Evolutionary conservation across 2,888 invertebrate species (phyloP).

Genomic region (Thera britannica): DNA sequence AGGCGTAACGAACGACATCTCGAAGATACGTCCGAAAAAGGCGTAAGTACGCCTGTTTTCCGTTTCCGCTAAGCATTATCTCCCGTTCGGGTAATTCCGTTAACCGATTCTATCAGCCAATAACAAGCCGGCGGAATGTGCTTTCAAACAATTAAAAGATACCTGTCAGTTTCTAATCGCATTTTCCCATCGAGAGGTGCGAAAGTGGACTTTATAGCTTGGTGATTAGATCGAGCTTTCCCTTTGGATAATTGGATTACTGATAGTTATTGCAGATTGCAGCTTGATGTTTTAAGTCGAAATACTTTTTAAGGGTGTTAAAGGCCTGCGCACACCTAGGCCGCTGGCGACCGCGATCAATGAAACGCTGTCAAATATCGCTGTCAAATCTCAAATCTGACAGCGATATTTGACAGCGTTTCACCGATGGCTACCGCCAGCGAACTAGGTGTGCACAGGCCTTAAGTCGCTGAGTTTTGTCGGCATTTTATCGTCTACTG

Average conservation of each 20-base stretch:
- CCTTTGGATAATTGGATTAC: constrained; percentile 28
- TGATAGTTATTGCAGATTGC: constrained; percentile 33
- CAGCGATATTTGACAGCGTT: too few relatives aligned
- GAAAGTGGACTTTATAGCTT: constrained; percentile 37
- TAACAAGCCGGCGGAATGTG: constrained; percentile 54
- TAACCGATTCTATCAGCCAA: constrained; percentile 33
- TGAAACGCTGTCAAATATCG: too few relatives aligned
- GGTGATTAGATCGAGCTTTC: constrained; percentile 31
- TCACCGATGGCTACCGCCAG: too few relatives aligned
- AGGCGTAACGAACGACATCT: neutral
- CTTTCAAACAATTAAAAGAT: constrained; percentile 78
- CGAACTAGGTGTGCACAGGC: too few relatives aligned
- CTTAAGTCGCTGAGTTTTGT: constrained; percentile 1
- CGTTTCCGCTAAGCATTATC: constrained; percentile 34
- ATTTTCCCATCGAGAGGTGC: constrained; percentile 51
- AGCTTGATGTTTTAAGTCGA: constrained; percentile 22
- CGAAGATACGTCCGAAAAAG: constrained; percentile 26
- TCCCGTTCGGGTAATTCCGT: constrained; percentile 23
- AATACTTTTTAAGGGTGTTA: constrained; percentile 11
- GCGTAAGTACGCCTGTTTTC: constrained; percentile 5
- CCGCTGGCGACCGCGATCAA: too few relatives aligned
- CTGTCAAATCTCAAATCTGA: too few relatives aligned
- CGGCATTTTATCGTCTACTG: neutral
- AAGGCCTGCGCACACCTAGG: too few relatives aligned
- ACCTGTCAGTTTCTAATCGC: constrained; percentile 55